phyloP scores from a whole-genome alignment of 1,140 invertebrate species.

The Piezodorus guildinii region DNA sequence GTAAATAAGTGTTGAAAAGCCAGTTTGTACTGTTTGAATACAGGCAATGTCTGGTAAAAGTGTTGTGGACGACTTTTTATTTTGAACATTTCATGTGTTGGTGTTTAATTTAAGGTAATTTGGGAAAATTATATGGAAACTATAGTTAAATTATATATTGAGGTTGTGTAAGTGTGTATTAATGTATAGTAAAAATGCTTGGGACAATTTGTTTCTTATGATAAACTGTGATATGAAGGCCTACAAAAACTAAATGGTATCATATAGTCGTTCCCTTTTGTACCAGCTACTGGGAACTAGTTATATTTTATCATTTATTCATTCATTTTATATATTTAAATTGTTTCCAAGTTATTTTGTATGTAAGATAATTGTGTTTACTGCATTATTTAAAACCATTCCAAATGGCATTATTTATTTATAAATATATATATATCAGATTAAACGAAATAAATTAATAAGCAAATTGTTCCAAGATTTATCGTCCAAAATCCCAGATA shows the following conservation, averaged over 20 bases:
- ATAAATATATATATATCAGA: conserved; percentile 11
- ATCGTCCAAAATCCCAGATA: conserved; percentile 19
- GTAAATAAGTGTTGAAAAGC: conserved; percentile 4
- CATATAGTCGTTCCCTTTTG: conserved; percentile 6
- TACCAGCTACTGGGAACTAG: not conserved
- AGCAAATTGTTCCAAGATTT: conserved; percentile 21
- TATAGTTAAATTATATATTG: conserved; percentile 22
- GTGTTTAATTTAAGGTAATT: conserved; percentile 21
- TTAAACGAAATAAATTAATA: not conserved
- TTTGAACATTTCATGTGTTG: conserved; percentile 15
- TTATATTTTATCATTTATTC: conserved; percentile 11
- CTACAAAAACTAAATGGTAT: conserved; percentile 11
- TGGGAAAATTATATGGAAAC: conserved; percentile 18
- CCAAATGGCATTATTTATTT: conserved; percentile 12
- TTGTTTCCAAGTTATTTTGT: not conserved
- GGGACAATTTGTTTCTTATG: conserved; percentile 17
- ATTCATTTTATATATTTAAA: not conserved
- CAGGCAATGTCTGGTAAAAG: not conserved
- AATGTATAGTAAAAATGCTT: conserved; percentile 15
- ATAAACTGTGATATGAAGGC: conserved; percentile 12
- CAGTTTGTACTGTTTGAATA: not conserved
- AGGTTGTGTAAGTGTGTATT: conserved; percentile 23
- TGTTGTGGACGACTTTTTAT: conserved; percentile 13
- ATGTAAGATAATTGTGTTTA: conserved; percentile 10
- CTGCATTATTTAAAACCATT: conserved; percentile 6